A percentile compares a stretch with the other conserved stretches of the same genome.
phyloP scores from a whole-genome alignment of 1,140 invertebrate species.

The Octopus sinensis region DNA sequence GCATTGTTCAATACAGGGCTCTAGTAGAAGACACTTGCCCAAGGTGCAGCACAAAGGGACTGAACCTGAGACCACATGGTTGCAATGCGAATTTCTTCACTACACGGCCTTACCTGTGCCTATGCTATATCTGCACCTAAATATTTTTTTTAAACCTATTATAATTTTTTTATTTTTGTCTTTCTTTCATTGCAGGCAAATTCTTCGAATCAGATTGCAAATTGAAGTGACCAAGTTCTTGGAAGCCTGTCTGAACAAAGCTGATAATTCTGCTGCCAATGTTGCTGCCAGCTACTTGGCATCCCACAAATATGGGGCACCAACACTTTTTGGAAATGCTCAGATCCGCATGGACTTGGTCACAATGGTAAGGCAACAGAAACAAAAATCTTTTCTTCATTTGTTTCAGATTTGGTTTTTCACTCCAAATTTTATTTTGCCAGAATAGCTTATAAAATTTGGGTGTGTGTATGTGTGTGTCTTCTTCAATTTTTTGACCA shows the following conservation, averaged over 20 bases:
- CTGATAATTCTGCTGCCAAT: constrained; percentile 26
- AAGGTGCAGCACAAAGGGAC: too few species aligned
- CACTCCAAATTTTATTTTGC: too few species aligned
- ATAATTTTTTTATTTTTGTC: not conserved
- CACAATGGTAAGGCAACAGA: constrained; percentile 33
- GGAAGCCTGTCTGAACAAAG: constrained; percentile 39
- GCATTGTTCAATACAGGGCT: too few species aligned
- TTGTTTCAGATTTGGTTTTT: too few species aligned
- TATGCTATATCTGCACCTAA: not conserved
- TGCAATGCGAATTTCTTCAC: too few species aligned
- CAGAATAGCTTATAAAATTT: too few species aligned
- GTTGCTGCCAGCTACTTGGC: constrained; percentile 20
- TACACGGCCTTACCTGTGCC: too few species aligned
- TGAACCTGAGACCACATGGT: too few species aligned
- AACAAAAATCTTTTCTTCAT: too few species aligned
- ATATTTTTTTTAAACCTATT: not conserved
- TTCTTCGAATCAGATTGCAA: constrained; percentile 51
- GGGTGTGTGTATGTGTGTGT: too few species aligned
- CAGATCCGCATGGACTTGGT: constrained; percentile 43
- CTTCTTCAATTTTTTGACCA: too few species aligned
- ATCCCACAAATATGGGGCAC: constrained; percentile 26
- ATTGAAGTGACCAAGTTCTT: constrained; percentile 56
- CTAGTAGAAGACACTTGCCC: too few species aligned
- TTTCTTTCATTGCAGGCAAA: constrained; percentile 38
- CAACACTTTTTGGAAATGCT: constrained; percentile 49